Percentiles rank a stretch among this genome's conserved stretches.
Conservation (phyloP, 2,888 invertebrate genomes). For the Andrena flavipes region DNA sequence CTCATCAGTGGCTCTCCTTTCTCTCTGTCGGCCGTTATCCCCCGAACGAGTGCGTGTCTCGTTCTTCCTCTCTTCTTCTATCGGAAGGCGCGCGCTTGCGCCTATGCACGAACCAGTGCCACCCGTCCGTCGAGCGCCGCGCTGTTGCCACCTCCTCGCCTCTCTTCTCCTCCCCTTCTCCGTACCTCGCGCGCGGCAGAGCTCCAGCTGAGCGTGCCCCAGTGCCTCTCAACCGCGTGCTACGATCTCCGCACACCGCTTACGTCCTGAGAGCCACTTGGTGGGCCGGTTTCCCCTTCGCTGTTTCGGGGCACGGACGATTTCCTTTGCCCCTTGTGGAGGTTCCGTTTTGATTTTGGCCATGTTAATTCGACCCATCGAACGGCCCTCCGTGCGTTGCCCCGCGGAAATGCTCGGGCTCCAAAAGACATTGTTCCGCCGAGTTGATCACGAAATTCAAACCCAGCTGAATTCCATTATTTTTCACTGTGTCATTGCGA, state of each 20-base stretch:
- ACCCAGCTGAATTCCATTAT: background rate
- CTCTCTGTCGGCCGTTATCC: constrained; percentile 46
- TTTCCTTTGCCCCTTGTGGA: background rate
- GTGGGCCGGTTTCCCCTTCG: constrained; percentile 30
- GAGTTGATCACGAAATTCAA: background rate
- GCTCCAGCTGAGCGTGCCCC: constrained; percentile 78
- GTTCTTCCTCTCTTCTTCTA: constrained; percentile 56
- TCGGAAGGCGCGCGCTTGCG: constrained; percentile 55
- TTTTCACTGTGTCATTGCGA: background rate
- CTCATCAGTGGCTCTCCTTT: constrained; percentile 23
- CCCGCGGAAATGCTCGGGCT: background rate
- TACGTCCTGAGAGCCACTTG: constrained; percentile 29
- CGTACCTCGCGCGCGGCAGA: constrained; percentile 65
- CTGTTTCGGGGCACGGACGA: constrained; percentile 5
- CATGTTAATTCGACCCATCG: constrained; percentile 31
- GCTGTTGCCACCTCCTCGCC: constrained; percentile 81
- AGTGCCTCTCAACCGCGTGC: constrained; percentile 73
- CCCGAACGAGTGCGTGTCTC: constrained; percentile 26
- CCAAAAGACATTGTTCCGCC: background rate
- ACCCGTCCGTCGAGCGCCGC: constrained; percentile 76
- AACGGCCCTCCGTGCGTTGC: background rate
- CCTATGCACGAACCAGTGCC: constrained; percentile 71
- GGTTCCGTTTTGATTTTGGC: constrained; percentile 6
- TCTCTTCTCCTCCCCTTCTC: constrained; percentile 65
- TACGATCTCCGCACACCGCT: background rate